A percentile compares a stretch with the other conserved stretches of the same genome.
Evolutionary conservation across 2,113 vertebrate species (phyloP).

Genomic region (Eolophus roseicapilla): DNA sequence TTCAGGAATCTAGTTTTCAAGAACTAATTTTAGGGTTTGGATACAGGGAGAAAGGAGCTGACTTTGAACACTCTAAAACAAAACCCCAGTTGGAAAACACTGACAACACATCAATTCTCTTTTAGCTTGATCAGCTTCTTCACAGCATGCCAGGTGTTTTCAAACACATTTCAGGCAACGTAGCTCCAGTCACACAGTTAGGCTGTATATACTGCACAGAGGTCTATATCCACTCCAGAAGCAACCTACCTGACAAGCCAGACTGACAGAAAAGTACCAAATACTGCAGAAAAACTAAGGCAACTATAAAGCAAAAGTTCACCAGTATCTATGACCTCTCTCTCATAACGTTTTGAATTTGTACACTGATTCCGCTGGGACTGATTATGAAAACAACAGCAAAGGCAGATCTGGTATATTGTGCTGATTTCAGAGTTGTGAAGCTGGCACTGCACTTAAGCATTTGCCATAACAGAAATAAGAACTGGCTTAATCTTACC

Average conservation of each 20-base stretch:
- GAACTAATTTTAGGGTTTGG: neutral
- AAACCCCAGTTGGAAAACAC: neutral
- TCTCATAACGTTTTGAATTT: neutral
- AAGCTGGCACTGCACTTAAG: neutral
- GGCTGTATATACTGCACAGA: neutral
- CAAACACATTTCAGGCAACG: neutral
- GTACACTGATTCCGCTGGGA: neutral
- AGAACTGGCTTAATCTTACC: slow-evolving; percentile 72
- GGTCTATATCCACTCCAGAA: neutral
- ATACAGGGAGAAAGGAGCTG: neutral
- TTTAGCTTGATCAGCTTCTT: neutral
- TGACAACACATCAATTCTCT: neutral
- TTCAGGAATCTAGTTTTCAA: neutral
- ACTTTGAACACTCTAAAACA: neutral
- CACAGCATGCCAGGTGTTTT: rapidly evolving
- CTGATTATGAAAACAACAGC: neutral
- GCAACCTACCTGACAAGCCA: neutral
- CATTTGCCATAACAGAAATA: neutral
- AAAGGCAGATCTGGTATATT: neutral
- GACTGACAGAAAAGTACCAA: neutral
- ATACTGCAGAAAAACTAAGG: neutral
- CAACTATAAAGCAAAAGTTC: neutral
- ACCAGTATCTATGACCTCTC: neutral
- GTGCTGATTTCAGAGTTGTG: neutral
- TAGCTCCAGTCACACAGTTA: neutral